Evolutionary conservation across 2,888 invertebrate genomes (phyloP), one percentile per base, ranked within the genome.

Genomic region (Marronus borbonicus): DNA sequence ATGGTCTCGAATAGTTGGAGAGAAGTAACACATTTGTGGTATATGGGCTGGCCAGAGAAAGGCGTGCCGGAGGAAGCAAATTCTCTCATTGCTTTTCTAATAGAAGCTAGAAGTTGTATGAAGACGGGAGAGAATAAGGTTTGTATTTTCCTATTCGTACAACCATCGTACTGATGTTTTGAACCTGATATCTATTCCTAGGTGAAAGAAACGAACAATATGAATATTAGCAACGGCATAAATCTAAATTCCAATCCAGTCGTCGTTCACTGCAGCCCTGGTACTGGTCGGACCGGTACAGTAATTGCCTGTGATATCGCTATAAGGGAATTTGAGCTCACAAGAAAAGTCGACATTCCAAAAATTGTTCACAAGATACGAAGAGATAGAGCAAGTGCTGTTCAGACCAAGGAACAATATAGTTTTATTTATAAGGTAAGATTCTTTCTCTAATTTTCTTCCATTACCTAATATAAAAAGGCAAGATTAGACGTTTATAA

Each of bases 21-120:
- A 62, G 97, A 98, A 87, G 91, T 98, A 76, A 95, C 94, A 0
- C 98, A 98, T 86, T 93, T 97, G 85, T 98, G 98, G 97, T 97
- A 96, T 90, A 93, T 96, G 85, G 91, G 91, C 58, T 98, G 98
- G 98, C 97, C 98, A 0, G 92, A 93, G n/a, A 93, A 94, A 80
- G 97, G 97, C 0, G 94, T 95, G 0, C 97, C 97, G 1, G 92
- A 92, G 7, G 97, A 97, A 84, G 94, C 94, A 74, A 93, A 95
- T 74, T 94, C 96, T 0, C 90, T 98, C 66, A 95, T 97, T 68
- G 95, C 96, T 75, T 96, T 97, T 89, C 90, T 98, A 60, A 92
- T 96, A 20, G 97, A 97, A 88, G 96, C 96, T 80, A 92, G 97
- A 77, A 90, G 90, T 81, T 90, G 88, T 81, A 89, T 90, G 83